Base-by-base conservation (phyloP, 2,888 invertebrate genomes). In the Trilocha varians region DNA sequence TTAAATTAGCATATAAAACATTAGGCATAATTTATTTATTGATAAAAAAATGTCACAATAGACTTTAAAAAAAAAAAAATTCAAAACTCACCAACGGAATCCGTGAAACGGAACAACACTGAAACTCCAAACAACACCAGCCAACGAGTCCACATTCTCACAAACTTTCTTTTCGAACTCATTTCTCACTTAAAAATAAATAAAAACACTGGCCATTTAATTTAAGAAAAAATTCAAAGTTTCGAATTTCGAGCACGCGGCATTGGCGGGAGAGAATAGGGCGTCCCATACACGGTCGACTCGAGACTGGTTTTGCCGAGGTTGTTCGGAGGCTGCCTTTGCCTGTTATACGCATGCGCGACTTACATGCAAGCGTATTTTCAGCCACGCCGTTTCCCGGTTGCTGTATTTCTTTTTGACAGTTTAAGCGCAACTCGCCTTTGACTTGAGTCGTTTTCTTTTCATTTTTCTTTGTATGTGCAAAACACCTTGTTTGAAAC, bases 91-190 rank as follows among this genome's bases (percentile, higher is more conserved):
- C 83, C 82, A 43, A 82, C 70, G 34, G 82, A 82, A 64, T 78
- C 79, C 69, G 82, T 80, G 57, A 71, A 72, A 46, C 67, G 68
- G 53, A 78, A 74, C 59, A 82, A 68, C 78, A 82, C 79, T 75
- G 79, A 69, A 74, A 82, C 65, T 79, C 78, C 80, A 58, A 78
- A 63, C 63, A 78, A 60, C 53, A 76, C 52, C 51, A 72, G 64
- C 51, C 59, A 55, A 9, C 52, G 56, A 44, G 53, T 56, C 59
- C 77, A 78, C 78, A 70, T 70, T 67, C 74, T 70, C 77, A 80
- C 80, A 52, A 59, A 54, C 47, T 53, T 62, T 54, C 51, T 25
- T 25, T 25, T 60, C 34, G 54, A 58, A 50, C 58, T 55, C 70
- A 67, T 63, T 48, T 54, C 39, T 34, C 37, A 41, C 34, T 33